Conservation (phyloP, 2,888 invertebrate genomes). For the Nephrotoma flavescens region DNA sequence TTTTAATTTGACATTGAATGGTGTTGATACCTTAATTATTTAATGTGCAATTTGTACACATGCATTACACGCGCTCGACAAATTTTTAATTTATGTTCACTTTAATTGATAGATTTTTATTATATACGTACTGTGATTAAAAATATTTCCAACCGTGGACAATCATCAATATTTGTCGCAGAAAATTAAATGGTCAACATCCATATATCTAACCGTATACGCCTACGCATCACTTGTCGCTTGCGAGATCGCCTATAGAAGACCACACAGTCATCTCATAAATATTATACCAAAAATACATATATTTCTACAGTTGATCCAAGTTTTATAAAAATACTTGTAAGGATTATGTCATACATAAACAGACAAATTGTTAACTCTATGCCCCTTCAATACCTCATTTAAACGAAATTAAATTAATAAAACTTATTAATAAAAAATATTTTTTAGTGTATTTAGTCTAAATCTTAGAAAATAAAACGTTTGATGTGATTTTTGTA, state of each 20-base stretch:
- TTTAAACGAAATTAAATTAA: neutral
- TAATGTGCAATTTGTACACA: neutral
- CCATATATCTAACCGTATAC: neutral
- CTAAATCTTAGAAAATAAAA: neutral
- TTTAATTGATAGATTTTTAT: neutral
- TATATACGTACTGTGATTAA: neutral
- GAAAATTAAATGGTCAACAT: neutral
- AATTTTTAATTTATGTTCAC: neutral
- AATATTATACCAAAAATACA: neutral
- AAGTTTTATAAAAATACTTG: neutral
- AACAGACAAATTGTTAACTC: neutral
- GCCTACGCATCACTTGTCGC: neutral
- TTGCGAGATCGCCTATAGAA: neutral
- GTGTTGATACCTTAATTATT: neutral
- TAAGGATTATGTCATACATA: neutral
- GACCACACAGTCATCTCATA: neutral
- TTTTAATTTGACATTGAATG: neutral
- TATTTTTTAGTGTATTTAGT: neutral
- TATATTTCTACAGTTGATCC: neutral
- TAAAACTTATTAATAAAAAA: neutral
- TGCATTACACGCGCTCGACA: neutral
- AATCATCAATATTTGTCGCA: neutral
- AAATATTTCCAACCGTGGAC: neutral
- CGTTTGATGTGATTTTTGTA: neutral
- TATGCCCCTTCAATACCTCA: neutral